These are phyloP conservation scores for Mycteria americana DNA, from an alignment of 2,797 vertebrate genomes.

Conservation along the genomic window DNA sequence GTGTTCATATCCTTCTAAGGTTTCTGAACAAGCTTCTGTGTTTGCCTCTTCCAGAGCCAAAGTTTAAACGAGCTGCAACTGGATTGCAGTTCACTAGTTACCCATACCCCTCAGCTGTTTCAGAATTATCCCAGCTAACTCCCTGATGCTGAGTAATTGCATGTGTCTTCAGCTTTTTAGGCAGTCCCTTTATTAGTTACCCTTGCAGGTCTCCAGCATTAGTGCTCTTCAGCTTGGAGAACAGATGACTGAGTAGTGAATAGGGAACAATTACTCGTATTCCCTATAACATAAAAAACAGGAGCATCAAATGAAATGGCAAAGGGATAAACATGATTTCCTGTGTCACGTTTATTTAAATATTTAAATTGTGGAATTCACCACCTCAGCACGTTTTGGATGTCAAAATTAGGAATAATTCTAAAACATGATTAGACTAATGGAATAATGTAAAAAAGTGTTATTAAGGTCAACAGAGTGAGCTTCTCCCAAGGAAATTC, in stretches of 20 bases:
- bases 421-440: neutral
- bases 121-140: neutral
- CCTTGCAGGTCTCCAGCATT: neutral
- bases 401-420: neutral
- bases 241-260: neutral
- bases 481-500: neutral
- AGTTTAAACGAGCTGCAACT: neutral
- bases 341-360: neutral
- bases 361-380: neutral
- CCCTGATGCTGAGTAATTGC: neutral
- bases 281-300: neutral
- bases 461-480: neutral
- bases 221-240: neutral
- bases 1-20: neutral
- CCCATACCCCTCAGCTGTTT: neutral
- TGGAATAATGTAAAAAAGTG: neutral
- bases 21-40: neutral
- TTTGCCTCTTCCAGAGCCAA: neutral
- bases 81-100: neutral
- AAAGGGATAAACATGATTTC: neutral
- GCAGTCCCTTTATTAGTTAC: neutral
- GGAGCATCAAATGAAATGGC: neutral
- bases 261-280: neutral
- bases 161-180: neutral
- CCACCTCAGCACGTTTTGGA: neutral